Percentiles rank a stretch among this genome's conserved stretches.
phyloP scores from a whole-genome alignment of 2,888 invertebrate species.

The Ptychoptera albimana region DNA sequence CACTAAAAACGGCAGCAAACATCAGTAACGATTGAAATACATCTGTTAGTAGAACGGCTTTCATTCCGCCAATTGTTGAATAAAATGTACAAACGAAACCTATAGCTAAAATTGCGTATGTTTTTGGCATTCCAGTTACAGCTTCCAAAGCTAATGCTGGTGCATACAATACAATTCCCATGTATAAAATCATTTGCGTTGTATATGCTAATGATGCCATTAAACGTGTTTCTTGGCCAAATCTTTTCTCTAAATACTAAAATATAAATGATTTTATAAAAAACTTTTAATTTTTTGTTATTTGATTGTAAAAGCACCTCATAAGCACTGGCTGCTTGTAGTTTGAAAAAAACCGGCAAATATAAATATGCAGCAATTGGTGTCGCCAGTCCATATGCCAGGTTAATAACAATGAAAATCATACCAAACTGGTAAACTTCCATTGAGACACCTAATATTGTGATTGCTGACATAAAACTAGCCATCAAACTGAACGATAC shows the following conservation, averaged over 20 bases:
- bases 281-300: neutral
- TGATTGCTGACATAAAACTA: slow-evolving; percentile 86
- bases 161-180: slow-evolving; percentile 85
- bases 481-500: slow-evolving; percentile 84
- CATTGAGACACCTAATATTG: slow-evolving; percentile 48
- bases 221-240: slow-evolving; percentile 58
- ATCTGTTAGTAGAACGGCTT: slow-evolving; percentile 78
- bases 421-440: slow-evolving; percentile 76
- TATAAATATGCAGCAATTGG: slow-evolving; percentile 62
- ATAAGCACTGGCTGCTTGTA: slow-evolving; percentile 75
- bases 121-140: slow-evolving; percentile 60
- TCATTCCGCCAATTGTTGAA: slow-evolving; percentile 79
- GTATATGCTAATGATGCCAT: slow-evolving; percentile 73
- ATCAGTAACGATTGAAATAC: slow-evolving; percentile 71
- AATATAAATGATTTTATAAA: slow-evolving; percentile 16
- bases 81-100: slow-evolving; percentile 73
- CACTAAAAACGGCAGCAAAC: slow-evolving; percentile 66
- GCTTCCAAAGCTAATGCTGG: slow-evolving; percentile 82
- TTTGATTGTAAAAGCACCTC: slow-evolving; percentile 37
- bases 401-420: slow-evolving; percentile 60
- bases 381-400: slow-evolving; percentile 59
- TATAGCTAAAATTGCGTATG: slow-evolving; percentile 55
- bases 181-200: slow-evolving; percentile 77
- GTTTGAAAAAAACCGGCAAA: slow-evolving; percentile 70
- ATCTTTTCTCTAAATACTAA: slow-evolving; percentile 76